A percentile compares a stretch with the other conserved stretches of the same genome.
phyloP scores from a whole-genome alignment of 2,797 vertebrate genomes.

The Enteromius viviparus region DNA sequence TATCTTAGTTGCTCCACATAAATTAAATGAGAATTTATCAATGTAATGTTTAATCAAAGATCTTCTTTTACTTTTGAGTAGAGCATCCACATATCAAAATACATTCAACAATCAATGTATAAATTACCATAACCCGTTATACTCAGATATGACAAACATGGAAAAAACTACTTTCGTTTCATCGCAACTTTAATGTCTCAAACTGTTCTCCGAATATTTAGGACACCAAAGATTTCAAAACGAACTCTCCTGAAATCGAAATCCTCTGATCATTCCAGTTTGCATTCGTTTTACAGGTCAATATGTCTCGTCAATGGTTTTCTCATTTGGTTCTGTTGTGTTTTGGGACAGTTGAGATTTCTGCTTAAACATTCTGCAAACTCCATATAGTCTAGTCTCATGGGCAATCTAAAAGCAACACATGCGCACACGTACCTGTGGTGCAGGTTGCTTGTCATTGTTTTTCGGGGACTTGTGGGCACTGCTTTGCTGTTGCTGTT shows the following conservation, averaged over 20 bases:
- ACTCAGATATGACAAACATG: neutral
- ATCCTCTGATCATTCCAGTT: neutral
- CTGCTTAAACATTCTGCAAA: neutral
- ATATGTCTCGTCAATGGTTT: neutral
- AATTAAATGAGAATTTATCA: neutral
- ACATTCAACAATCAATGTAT: neutral
- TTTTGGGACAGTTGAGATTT: neutral
- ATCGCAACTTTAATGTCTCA: neutral
- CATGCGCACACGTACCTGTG: slow-evolving; percentile 81
- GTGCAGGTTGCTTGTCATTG: slow-evolving; percentile 89
- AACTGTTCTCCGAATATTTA: neutral
- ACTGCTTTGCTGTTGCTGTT: slow-evolving; percentile 83
- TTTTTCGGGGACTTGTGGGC: slow-evolving; percentile 90
- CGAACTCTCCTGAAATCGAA: neutral
- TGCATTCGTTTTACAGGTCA: neutral
- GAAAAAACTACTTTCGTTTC: neutral
- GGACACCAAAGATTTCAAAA: neutral
- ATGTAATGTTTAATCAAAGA: neutral
- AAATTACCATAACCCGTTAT: neutral
- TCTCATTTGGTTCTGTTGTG: neutral
- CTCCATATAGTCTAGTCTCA: neutral
- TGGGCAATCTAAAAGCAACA: neutral
- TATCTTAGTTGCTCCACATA: neutral
- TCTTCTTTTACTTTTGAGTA: neutral
- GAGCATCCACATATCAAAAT: neutral